phyloP scores from a whole-genome alignment of 1,140 invertebrate genomes.

The Lethrus apterus region DNA sequence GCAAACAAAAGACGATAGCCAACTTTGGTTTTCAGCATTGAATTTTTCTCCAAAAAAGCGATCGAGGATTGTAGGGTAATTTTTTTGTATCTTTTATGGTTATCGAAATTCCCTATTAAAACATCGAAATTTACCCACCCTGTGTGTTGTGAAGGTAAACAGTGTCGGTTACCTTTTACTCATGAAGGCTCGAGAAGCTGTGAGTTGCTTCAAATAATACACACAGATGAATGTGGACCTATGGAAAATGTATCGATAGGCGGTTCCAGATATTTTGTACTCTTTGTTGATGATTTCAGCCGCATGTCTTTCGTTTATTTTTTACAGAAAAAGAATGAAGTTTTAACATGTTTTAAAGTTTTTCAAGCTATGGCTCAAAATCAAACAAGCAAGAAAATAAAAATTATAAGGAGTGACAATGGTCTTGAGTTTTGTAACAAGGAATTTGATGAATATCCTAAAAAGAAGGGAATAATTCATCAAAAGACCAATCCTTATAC shows the following conservation, averaged over 20 bases:
- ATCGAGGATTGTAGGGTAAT: too few relatives aligned
- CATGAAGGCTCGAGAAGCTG: not conserved
- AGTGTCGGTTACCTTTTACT: constrained; percentile 5
- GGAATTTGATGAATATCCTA: constrained; percentile 21
- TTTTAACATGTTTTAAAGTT: constrained; percentile 24
- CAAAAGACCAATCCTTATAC: constrained; percentile 32
- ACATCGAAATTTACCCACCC: too few relatives aligned
- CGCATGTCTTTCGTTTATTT: constrained; percentile 35
- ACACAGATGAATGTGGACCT: constrained; percentile 39
- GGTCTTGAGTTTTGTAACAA: constrained; percentile 33
- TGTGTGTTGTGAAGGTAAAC: constrained; percentile 10
- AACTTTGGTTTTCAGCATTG: too few relatives aligned
- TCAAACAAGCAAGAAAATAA: constrained; percentile 29
- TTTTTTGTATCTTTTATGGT: too few relatives aligned
- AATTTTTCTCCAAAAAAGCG: too few relatives aligned
- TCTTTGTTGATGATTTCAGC: constrained; percentile 38
- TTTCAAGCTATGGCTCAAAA: constrained; percentile 30
- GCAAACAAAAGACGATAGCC: too few relatives aligned
- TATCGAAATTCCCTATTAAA: too few relatives aligned
- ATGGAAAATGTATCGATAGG: constrained; percentile 33
- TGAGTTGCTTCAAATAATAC: constrained; percentile 25
- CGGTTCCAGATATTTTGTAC: constrained; percentile 36
- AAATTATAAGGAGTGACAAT: constrained; percentile 29
- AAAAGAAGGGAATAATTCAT: constrained; percentile 17
- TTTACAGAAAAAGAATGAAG: constrained; percentile 32